Percentiles rank a stretch among this genome's conserved stretches.
phyloP scores from a whole-genome alignment of 2,113 vertebrate species.

The Canis aureus region DNA sequence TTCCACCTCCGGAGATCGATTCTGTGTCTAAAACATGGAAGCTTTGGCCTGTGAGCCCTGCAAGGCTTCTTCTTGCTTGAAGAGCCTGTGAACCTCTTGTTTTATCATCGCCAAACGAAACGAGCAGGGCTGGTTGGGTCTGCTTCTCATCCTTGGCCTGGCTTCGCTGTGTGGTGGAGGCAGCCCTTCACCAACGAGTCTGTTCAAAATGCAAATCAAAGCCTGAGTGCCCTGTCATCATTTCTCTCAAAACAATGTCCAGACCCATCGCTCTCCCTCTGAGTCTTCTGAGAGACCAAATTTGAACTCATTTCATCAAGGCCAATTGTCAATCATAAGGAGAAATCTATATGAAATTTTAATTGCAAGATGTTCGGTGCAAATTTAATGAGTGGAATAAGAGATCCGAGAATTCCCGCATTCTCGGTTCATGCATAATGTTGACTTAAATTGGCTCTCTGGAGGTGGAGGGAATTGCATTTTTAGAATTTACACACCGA shows the following conservation, averaged over 20 bases:
- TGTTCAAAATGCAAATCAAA: conserved; percentile 84
- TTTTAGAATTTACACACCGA: conserved; percentile 88
- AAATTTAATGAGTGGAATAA: conserved; percentile 91
- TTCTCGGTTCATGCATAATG: conserved; percentile 90
- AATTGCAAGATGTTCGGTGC: conserved; percentile 91
- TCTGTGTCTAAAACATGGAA: not conserved
- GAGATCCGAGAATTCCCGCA: conserved; percentile 89
- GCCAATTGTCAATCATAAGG: conserved; percentile 91
- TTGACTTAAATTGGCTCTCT: conserved; percentile 90
- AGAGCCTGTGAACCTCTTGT: not conserved
- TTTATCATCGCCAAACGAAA: not conserved
- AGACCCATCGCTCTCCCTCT: conserved; percentile 78
- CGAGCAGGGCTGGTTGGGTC: not conserved
- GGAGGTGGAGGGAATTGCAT: conserved; percentile 88
- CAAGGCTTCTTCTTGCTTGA: not conserved
- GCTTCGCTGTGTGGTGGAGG: not conserved
- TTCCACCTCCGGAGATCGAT: not conserved
- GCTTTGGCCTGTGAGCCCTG: not conserved
- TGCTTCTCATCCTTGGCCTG: not conserved
- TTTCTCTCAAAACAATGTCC: conserved; percentile 84
- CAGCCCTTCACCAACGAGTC: not conserved
- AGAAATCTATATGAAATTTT: conserved; percentile 90
- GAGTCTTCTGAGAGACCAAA: conserved; percentile 87
- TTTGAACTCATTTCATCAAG: conserved; percentile 87
- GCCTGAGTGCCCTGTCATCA: conserved; percentile 80